These are phyloP conservation scores for Coccyzus lansbergi DNA, from an alignment of 2,797 vertebrate species.

Conservation along the genomic window DNA sequence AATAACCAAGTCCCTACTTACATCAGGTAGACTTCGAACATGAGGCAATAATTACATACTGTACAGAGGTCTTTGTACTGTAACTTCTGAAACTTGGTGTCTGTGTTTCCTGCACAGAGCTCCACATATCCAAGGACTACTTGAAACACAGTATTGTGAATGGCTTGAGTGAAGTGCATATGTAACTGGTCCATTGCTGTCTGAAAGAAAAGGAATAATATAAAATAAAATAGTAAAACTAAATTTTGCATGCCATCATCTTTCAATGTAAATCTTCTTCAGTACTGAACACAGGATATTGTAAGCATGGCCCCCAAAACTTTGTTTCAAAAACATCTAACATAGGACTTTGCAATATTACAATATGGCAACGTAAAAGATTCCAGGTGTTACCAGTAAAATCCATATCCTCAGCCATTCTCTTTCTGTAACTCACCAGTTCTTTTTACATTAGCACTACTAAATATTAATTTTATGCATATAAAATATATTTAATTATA, in stretches of 20 bases:
- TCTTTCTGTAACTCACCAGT: not conserved
- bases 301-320: not conserved
- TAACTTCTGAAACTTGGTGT: conserved; percentile 99
- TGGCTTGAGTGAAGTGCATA: conserved; percentile 99
- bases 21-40: not conserved
- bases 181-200: conserved; percentile 99
- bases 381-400: not conserved
- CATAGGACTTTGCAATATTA: not conserved
- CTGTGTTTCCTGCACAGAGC: conserved; percentile 94
- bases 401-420: not conserved
- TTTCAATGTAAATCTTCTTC: not conserved
- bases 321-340: not conserved
- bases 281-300: not conserved
- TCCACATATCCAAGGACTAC: conserved; percentile 98
- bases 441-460: not conserved
- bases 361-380: not conserved
- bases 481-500: not conserved
- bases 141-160: conserved; percentile 99
- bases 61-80: conserved; percentile 98
- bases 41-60: conserved; percentile 75
- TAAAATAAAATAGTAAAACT: not conserved
- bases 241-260: not conserved
- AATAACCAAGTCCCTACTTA: not conserved
- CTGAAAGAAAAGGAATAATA: conserved; percentile 72
- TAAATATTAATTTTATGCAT: not conserved